Evolutionary conservation across 2,113 vertebrate genomes (phyloP), one percentile per base, ranked within the genome.

Genomic region (Pelmatolapia mariae): DNA sequence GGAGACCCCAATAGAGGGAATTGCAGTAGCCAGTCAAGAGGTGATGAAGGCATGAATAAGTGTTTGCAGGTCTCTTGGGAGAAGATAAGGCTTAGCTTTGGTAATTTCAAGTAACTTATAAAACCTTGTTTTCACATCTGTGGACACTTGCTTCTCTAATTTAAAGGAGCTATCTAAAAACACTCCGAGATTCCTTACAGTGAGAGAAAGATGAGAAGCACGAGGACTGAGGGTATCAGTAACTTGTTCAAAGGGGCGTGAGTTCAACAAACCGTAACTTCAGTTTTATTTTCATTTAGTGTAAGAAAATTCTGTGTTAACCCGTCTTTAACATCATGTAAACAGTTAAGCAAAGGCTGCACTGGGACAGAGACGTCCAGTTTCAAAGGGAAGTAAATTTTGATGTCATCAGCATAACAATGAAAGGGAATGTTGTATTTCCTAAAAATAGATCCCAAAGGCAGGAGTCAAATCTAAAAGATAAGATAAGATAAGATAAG

Each of bases 61-160:
- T 53, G 52, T 0, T 53, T 53, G 19, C 0, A 22, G 19, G 52
- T 53, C 19, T 53, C 10, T 0, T 6, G 52, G 52, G 52, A 5
- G 52, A 53, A 0, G 19, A 53, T 53, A 0, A 22, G 52, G 52
- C 52, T 1, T n/a, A 11, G 5, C 52, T 53, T 53, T 53, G 52
- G 52, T 15, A 47, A 4, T 47, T 47, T 47, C 45, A 47, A 15
- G 0, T 47, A 18, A 47, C 45, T 47, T 15, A 47, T 47, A 47
- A 47, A 4, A 47, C 16, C 19, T 53, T 53, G 50, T 52, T 52
- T 5, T 22, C 0, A 53, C 52, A 53, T 6, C 19, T 53, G 52
- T 53, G 3, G 52, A 53, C 9, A 22, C 52, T n/a, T 0, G 50
- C 50, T 53, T 53, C 5, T 53, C 52, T 50, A 50, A 50, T 50